phyloP scores from a whole-genome alignment of 2,888 invertebrate genomes.

The Leptothorax acervorum region DNA sequence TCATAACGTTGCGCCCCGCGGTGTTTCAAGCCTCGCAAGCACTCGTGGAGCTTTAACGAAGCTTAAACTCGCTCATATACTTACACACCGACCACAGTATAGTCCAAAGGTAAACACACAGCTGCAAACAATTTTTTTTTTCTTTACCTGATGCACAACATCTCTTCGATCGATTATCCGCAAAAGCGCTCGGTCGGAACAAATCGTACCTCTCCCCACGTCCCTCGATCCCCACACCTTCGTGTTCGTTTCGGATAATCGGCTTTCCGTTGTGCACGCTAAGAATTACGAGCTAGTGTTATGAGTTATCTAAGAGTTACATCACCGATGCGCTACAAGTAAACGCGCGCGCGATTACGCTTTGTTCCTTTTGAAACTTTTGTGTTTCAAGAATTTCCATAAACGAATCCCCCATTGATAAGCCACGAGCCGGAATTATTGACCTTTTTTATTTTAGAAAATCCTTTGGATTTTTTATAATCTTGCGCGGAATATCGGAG shows the following conservation, averaged over 20 bases:
- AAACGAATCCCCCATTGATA: not conserved
- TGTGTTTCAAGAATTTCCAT: not conserved
- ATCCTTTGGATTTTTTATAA: slow-evolving; percentile 2
- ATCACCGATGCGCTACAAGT: slow-evolving; percentile 18
- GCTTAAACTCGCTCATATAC: slow-evolving; percentile 45
- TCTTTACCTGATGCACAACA: slow-evolving; percentile 39
- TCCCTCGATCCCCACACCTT: not conserved
- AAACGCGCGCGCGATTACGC: slow-evolving; percentile 7
- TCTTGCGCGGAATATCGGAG: not conserved
- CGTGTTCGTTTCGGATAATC: slow-evolving; percentile 51
- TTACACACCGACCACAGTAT: slow-evolving; percentile 1
- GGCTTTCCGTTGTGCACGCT: slow-evolving; percentile 30
- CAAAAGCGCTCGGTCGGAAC: slow-evolving; percentile 50
- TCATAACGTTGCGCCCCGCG: slow-evolving; percentile 19
- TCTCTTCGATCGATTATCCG: slow-evolving; percentile 53
- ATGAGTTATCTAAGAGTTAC: slow-evolving; percentile 46
- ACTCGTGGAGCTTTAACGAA: slow-evolving; percentile 44
- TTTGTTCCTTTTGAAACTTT: not conserved
- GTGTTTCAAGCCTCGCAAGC: slow-evolving; percentile 42
- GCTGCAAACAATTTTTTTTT: slow-evolving; percentile 39
- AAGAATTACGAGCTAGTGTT: slow-evolving; percentile 48
- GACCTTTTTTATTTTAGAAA: not conserved
- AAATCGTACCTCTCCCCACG: slow-evolving; percentile 30
- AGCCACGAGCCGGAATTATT: not conserved
- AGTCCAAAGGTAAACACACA: slow-evolving; percentile 39